A percentile compares a stretch with the other conserved stretches of the same genome.
Evolutionary conservation across 2,888 invertebrate species (phyloP).

Genomic region (Trichopoda pennipes): DNA sequence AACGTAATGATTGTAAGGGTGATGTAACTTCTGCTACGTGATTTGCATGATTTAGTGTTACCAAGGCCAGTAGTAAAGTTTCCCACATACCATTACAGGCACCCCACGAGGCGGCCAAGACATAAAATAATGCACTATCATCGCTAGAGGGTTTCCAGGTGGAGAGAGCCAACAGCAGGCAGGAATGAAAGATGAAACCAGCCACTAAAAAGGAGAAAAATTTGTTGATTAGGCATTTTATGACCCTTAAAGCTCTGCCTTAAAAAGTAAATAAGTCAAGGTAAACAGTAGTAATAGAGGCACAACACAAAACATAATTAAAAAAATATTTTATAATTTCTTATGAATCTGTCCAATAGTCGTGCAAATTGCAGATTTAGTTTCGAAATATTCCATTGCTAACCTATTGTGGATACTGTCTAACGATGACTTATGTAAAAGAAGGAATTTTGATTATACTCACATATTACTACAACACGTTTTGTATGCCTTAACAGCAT

Average conservation of each 20-base stretch:
- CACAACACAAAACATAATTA: too few species aligned
- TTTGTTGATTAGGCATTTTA: not conserved
- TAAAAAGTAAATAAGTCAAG: too few species aligned
- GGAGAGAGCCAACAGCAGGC: constrained; percentile 87
- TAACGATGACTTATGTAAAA: too few species aligned
- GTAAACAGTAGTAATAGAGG: too few species aligned
- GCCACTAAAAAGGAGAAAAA: constrained; percentile 83
- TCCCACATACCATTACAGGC: constrained; percentile 94
- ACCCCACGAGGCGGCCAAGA: constrained; percentile 92
- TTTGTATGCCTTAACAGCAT: constrained; percentile 89
- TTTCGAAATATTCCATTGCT: too few species aligned
- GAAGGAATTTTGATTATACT: constrained; percentile 69
- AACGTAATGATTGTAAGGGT: constrained; percentile 83
- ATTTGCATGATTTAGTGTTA: constrained; percentile 80
- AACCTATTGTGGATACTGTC: too few species aligned
- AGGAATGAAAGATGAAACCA: constrained; percentile 90
- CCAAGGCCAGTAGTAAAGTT: constrained; percentile 82
- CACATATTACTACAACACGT: constrained; percentile 87
- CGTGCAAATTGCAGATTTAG: too few species aligned
- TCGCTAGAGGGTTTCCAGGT: constrained; percentile 91
- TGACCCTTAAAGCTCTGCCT: not conserved
- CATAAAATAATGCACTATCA: constrained; percentile 90
- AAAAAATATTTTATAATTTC: too few species aligned
- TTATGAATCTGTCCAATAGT: too few species aligned
- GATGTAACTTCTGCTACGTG: constrained; percentile 81